phyloP scores from a whole-genome alignment of 2,888 invertebrate species.

The Gisinianus flammeolus region DNA sequence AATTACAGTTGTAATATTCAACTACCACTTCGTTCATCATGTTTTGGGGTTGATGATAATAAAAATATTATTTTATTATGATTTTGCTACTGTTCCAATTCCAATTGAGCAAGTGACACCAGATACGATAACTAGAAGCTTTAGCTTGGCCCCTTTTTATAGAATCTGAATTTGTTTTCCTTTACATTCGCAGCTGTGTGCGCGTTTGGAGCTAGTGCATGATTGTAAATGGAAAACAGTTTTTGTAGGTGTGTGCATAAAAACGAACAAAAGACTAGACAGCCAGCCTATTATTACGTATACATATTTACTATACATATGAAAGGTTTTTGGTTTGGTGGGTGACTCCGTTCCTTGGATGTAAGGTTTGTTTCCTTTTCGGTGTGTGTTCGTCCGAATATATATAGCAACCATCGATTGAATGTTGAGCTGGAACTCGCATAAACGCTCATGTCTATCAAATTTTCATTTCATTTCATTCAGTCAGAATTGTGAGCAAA shows the following conservation, averaged over 20 bases:
- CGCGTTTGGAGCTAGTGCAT: too few relatives aligned
- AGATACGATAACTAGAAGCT: not conserved
- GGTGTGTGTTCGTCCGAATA: not conserved
- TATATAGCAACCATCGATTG: slow-evolving; percentile 17
- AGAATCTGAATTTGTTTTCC: too few relatives aligned
- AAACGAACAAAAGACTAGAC: not conserved
- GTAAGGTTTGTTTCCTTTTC: not conserved
- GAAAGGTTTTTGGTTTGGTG: too few relatives aligned
- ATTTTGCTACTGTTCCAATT: not conserved
- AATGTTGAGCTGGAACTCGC: not conserved
- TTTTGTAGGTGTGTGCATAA: not conserved
- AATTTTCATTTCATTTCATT: slow-evolving; percentile 7
- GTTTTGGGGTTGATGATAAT: too few relatives aligned
- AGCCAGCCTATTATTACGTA: too few relatives aligned
- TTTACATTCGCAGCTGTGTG: too few relatives aligned
- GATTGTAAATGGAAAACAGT: not conserved
- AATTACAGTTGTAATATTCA: too few relatives aligned
- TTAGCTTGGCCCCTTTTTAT: not conserved
- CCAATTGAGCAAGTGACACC: not conserved
- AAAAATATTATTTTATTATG: too few relatives aligned
- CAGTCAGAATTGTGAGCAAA: too few relatives aligned
- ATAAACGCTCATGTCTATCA: not conserved
- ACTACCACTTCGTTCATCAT: too few relatives aligned
- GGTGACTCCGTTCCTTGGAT: not conserved
- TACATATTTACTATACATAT: not conserved